Percentiles rank a stretch among this genome's conserved stretches.
phyloP scores from a whole-genome alignment of 1,140 invertebrate species.

The Cherax quadricarinatus region DNA sequence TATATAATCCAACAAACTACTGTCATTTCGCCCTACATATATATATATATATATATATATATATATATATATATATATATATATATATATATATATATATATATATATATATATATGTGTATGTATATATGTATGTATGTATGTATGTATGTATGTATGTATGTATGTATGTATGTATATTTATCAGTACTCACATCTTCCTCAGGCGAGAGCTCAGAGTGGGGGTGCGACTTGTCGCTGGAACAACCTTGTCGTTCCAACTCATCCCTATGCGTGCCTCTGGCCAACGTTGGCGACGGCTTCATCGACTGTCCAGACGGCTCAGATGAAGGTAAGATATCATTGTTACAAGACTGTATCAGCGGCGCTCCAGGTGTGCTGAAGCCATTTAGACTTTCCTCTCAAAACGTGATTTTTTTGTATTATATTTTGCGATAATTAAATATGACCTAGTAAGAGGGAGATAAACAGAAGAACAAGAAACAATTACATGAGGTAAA shows the following conservation, averaged over 20 bases:
- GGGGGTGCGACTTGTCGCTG: constrained; percentile 37
- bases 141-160: too few species aligned
- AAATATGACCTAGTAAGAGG: background rate
- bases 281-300: constrained; percentile 55
- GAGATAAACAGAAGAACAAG: constrained; percentile 11
- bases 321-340: constrained; percentile 65
- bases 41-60: too few species aligned
- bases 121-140: too few species aligned
- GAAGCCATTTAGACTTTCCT: background rate
- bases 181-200: background rate
- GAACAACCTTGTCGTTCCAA: constrained; percentile 55
- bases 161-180: too few species aligned
- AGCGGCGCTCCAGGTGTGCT: too few species aligned
- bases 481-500: background rate
- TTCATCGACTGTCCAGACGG: constrained; percentile 65
- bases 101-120: too few species aligned
- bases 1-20: too few species aligned
- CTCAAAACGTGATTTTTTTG: background rate
- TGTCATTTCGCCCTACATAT: too few species aligned
- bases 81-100: too few species aligned
- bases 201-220: background rate
- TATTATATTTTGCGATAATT: background rate
- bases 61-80: too few species aligned
- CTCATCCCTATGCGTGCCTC: constrained; percentile 61
- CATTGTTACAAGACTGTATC: too few species aligned